Base-by-base conservation (phyloP, 2,888 invertebrate genomes). In the Drosophila picticornis region DNA sequence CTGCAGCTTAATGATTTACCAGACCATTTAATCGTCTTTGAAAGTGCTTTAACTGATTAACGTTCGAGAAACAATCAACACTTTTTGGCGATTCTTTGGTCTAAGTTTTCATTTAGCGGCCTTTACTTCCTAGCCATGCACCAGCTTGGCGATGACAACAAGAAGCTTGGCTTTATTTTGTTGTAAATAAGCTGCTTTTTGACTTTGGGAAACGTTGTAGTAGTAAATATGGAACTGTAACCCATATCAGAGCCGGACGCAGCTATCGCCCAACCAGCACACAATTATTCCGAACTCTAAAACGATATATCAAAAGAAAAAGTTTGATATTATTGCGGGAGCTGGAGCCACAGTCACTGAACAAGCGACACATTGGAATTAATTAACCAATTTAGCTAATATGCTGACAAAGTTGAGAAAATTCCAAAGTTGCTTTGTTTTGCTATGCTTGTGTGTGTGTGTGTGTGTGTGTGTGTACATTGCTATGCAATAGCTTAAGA, bases 321-420 rank as follows among this genome's bases (percentile, higher is more conserved):
- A 29, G 27, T 56, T 38, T 4, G 13, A 38, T 55, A 27, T 55
- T 55, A 27, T 27, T 27, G 38, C 27, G 13, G 25, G 2, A 19
- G 34, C n/a, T 52, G 2, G 25, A 25, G 40, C 22, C 4, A n/a
- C n/a, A 40, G 38, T 38, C 19, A 50, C 50, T 50, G 19, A 7
- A 27, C 27, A 16, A 38, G 55, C 65, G 65, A 53, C 82, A 59
- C 72, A 76, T 72, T 74, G 71, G 75, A 84, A 87, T 84, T 87
- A 84, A 84, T 84, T 80, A 84, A 73, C 67, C 82, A 84, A 82
- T 87, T 87, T 67, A 71, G 72, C 80, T 74, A 72, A 80, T 77
- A 74, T 74, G 77, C 75, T 64, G 48, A 62, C 52, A 68, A 81
- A 80, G 77, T 86, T 75, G 58, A 34, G 58, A 66, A 80, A 70